Conservation (phyloP, 2,797 vertebrate genomes). For the Glyptemys insculpta region DNA sequence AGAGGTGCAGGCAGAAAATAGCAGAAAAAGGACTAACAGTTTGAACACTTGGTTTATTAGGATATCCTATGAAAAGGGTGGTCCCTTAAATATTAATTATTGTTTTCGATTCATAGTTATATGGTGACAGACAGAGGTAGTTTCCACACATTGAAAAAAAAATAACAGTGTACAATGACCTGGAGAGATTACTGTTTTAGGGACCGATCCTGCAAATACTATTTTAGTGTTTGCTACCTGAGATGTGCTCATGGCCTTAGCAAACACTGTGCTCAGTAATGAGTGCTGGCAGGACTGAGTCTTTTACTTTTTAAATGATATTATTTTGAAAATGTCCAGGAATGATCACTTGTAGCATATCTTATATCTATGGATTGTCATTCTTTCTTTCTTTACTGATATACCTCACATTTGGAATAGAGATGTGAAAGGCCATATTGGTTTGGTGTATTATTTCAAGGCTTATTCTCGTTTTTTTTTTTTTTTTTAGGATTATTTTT, state of each 20-base stretch:
- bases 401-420: neutral
- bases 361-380: neutral
- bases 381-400: neutral
- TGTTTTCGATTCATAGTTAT: neutral
- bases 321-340: neutral
- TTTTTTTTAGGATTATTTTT: neutral
- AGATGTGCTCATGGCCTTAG: no score
- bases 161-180: neutral
- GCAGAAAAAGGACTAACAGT: neutral
- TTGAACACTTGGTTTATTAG: neutral
- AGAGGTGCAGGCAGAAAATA: neutral
- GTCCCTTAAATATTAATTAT: neutral
- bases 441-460: neutral
- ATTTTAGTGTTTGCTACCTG: no score
- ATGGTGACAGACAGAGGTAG: neutral
- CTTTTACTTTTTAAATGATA: no score
- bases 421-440: neutral
- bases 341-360: neutral
- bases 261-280: no score
- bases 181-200: neutral
- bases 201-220: no score
- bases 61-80: neutral
- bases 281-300: no score
- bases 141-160: neutral
- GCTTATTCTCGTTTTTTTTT: neutral